Percentiles rank a stretch among this genome's conserved stretches.
These are phyloP conservation scores for Gadus macrocephalus DNA, from an alignment of 2,113 vertebrate species.

Conservation along the genomic window DNA sequence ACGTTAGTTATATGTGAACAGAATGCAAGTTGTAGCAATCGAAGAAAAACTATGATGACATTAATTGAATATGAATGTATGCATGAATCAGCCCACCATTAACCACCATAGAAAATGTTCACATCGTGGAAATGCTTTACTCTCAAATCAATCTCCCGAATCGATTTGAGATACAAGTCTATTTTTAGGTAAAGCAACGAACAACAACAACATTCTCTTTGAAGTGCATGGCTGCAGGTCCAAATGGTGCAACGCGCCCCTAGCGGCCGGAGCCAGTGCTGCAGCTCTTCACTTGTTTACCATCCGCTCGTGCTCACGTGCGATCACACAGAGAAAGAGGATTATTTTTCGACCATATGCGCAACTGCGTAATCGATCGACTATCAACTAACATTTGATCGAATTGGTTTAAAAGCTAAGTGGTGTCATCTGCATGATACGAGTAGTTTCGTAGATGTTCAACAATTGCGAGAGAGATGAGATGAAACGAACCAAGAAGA, in stretches of 20 bases:
- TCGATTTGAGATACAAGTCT: not conserved
- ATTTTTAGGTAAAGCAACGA: not conserved
- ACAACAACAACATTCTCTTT: not conserved
- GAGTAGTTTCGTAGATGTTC: too few relatives aligned
- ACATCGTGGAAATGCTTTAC: not conserved
- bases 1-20: too few relatives aligned
- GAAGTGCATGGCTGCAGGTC: not conserved
- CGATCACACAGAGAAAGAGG: constrained; percentile 9
- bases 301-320: constrained; percentile 54
- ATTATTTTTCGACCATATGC: not conserved
- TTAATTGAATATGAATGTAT: too few relatives aligned
- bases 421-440: too few relatives aligned
- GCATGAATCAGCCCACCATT: too few relatives aligned
- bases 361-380: too few relatives aligned
- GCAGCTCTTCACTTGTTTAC: constrained; percentile 63
- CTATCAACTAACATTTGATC: too few relatives aligned
- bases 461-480: too few relatives aligned
- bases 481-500: too few relatives aligned
- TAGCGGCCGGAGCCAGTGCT: constrained; percentile 27
- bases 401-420: too few relatives aligned
- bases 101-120: not conserved
- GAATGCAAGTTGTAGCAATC: too few relatives aligned
- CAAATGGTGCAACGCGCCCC: constrained; percentile 65
- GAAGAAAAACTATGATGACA: too few relatives aligned
- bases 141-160: not conserved